Percentiles rank a stretch among this genome's conserved stretches.
phyloP scores from a whole-genome alignment of 2,797 vertebrate species.

The Coranthus polyacanthus region DNA sequence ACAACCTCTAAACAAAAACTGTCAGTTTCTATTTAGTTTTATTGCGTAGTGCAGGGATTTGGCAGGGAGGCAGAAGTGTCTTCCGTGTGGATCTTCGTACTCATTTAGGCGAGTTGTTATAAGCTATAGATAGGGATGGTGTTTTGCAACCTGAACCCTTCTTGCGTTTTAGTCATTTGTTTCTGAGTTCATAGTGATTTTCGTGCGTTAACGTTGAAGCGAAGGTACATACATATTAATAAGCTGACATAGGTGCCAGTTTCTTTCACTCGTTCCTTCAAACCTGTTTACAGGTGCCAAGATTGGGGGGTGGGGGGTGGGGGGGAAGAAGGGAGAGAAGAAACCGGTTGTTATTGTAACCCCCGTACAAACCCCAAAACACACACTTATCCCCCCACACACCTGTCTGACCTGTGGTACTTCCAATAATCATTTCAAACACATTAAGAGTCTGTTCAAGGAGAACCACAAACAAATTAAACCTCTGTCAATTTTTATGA shows the following conservation, averaged over 20 bases:
- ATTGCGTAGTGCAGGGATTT: conserved; percentile 76
- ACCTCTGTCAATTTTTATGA: conserved; percentile 49
- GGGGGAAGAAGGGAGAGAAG: neutral
- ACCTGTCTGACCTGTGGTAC: conserved; percentile 41
- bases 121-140: conserved; percentile 61
- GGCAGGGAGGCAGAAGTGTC: conserved; percentile 77
- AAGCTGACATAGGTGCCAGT: conserved; percentile 23
- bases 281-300: conserved; percentile 13
- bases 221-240: conserved; percentile 37
- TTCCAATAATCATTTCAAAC: conserved; percentile 51
- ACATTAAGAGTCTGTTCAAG: conserved; percentile 38
- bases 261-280: conserved; percentile 25
- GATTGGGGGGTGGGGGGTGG: no score
- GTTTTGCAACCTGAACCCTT: conserved; percentile 59
- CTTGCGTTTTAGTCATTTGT: conserved; percentile 64
- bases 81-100: conserved; percentile 73
- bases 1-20: conserved; percentile 87
- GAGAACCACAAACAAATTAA: conserved; percentile 51
- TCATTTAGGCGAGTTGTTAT: conserved; percentile 73
- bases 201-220: conserved; percentile 40
- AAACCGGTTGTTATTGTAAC: conserved; percentile 15
- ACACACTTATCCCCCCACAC: conserved; percentile 15
- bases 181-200: conserved; percentile 59
- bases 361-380: neutral
- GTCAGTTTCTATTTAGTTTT: conserved; percentile 83